Conservation (phyloP, 2,888 invertebrate species). For the Himalopsyche japonica region DNA sequence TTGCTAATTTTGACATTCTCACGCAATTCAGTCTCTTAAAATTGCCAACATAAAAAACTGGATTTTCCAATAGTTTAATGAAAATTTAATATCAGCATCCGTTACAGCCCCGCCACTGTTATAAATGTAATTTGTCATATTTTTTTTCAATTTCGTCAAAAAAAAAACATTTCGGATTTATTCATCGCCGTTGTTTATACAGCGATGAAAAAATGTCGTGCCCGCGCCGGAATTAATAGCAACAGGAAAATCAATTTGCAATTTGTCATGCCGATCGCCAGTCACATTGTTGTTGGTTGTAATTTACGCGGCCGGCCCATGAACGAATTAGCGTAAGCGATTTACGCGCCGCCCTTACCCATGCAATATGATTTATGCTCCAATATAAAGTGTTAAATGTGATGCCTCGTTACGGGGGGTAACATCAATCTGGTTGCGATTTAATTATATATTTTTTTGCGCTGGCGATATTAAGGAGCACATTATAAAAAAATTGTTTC, state of each 20-base stretch:
- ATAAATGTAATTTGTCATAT: not conserved
- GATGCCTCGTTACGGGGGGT: not conserved
- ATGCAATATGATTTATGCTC: conserved; percentile 24
- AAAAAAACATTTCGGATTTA: not conserved
- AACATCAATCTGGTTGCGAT: not conserved
- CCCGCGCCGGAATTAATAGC: conserved; percentile 8
- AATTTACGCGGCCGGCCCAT: conserved; percentile 2
- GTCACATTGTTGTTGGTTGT: not conserved
- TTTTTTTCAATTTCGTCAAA: not conserved
- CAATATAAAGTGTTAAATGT: conserved; percentile 7
- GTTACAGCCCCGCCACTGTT: not conserved
- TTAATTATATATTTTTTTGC: not conserved
- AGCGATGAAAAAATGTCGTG: not conserved
- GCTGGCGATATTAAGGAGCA: not conserved
- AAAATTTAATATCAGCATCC: not conserved
- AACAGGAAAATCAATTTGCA: conserved; percentile 36
- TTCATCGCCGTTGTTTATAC: not conserved
- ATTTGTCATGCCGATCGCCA: conserved; percentile 29
- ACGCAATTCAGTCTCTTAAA: not conserved
- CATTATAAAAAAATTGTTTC: too few species aligned
- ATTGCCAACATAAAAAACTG: not conserved
- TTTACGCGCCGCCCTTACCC: conserved; percentile 11
- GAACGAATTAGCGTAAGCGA: conserved; percentile 4
- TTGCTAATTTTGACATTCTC: not conserved
- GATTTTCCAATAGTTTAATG: not conserved